These are phyloP conservation scores for Virgularia gustaviana DNA, from an alignment of 92 coral and sea anemone genomes.

Conservation along the genomic window DNA sequence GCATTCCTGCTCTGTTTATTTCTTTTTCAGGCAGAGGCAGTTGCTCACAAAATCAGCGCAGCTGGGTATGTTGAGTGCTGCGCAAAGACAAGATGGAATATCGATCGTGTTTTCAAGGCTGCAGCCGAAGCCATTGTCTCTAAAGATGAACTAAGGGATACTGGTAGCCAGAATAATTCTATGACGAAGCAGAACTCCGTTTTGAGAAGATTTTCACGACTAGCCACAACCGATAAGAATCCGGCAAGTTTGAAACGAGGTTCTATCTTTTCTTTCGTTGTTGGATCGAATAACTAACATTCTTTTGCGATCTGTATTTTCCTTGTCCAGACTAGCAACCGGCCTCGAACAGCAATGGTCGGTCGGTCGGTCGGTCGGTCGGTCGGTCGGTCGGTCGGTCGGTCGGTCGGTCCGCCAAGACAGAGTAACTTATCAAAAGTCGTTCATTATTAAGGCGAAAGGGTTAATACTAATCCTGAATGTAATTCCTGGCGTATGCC, in stretches of 20 bases:
- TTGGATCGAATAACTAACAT: conserved; percentile 26
- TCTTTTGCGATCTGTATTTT: too few species aligned
- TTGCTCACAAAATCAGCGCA: conserved; percentile 72
- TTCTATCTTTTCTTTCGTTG: conserved; percentile 30
- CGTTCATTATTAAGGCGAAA: too few species aligned
- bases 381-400: too few species aligned
- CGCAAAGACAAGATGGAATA: conserved; percentile 95
- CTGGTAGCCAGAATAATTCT: conserved; percentile 50
- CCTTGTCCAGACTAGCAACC: too few species aligned
- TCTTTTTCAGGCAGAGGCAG: conserved; percentile 63
- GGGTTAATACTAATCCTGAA: too few species aligned
- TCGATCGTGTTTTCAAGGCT: conserved; percentile 76
- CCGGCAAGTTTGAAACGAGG: conserved; percentile 21
- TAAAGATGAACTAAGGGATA: conserved; percentile 57
- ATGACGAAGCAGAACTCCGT: conserved; percentile 75
- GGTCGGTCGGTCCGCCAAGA: too few species aligned
- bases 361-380: too few species aligned
- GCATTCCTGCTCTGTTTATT: not conserved
- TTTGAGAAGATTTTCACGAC: conserved; percentile 73
- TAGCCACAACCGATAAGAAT: not conserved
- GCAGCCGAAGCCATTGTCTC: conserved; percentile 87
- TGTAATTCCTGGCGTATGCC: too few species aligned
- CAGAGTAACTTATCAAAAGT: too few species aligned
- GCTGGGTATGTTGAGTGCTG: conserved; percentile 87
- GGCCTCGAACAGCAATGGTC: too few species aligned